Conservation (phyloP, 1,140 invertebrate genomes). For the Physella acuta region DNA sequence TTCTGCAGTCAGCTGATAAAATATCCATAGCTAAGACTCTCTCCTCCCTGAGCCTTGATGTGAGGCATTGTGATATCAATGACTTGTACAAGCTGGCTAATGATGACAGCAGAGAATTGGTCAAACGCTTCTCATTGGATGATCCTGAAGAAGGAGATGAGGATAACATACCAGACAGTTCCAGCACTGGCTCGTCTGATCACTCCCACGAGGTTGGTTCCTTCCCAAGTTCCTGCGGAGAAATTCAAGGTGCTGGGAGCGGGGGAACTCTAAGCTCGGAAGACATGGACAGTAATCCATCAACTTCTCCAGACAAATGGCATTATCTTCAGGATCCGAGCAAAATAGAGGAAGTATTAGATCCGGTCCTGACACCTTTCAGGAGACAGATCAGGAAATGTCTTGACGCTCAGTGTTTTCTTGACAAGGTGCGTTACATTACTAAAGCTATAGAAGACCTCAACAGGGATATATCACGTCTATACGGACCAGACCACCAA, state of each 20-base stretch:
- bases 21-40: constrained; percentile 20
- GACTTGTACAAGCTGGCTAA: constrained; percentile 22
- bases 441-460: constrained; percentile 13
- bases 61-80: not conserved
- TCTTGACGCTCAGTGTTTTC: not conserved
- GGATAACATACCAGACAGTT: not conserved
- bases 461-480: constrained; percentile 10
- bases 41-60: constrained; percentile 14
- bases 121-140: constrained; percentile 3
- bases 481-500: constrained; percentile 6
- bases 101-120: constrained; percentile 8
- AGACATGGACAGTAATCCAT: not conserved
- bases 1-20: not conserved
- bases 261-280: not conserved
- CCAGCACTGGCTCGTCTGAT: constrained; percentile 4
- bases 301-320: not conserved
- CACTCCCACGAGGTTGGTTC: not conserved
- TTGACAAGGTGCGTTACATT: constrained; percentile 24
- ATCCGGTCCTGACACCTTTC: constrained; percentile 7
- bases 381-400: constrained; percentile 7
- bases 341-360: not conserved
- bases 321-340: not conserved
- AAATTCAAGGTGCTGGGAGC: not conserved
- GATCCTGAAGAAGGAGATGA: not conserved
- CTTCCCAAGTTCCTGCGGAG: not conserved